A percentile compares a stretch with the other conserved stretches of the same genome.
Conservation (phyloP, 2,113 vertebrate species). For the Vireo altiloquus region DNA sequence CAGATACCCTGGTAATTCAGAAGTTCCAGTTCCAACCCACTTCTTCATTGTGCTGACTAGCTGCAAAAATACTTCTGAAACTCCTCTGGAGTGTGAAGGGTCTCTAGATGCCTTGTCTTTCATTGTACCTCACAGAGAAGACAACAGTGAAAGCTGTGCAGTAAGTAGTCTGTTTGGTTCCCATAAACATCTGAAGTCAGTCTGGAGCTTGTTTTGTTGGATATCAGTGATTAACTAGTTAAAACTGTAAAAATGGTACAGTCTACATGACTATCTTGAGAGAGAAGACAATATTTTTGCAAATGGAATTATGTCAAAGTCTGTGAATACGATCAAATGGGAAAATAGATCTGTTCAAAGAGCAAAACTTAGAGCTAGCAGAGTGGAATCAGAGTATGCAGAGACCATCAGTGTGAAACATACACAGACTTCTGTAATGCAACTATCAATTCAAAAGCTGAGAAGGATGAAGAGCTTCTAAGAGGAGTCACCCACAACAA, state of each 20-base stretch:
- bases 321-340: background rate
- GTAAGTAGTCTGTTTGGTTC: conserved; percentile 74
- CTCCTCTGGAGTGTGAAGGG: conserved; percentile 72
- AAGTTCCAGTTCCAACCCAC: conserved; percentile 83
- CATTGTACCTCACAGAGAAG: conserved; percentile 86
- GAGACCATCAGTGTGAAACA: background rate
- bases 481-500: background rate
- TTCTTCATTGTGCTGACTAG: conserved; percentile 89
- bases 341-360: background rate
- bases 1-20: conserved; percentile 47
- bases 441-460: background rate
- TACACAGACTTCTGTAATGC: background rate
- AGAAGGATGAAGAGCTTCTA: background rate
- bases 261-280: background rate
- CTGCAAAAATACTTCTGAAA: conserved; percentile 77
- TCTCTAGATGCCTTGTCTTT: conserved; percentile 80
- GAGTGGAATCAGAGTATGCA: background rate
- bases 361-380: background rate
- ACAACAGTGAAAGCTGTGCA: conserved; percentile 86
- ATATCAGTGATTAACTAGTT: background rate
- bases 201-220: background rate
- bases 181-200: background rate
- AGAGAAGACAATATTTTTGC: background rate
- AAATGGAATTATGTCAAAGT: background rate
- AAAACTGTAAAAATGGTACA: background rate